Evolutionary conservation across 2,888 invertebrate genomes (phyloP).

Genomic region (Agrilus cyanescens): DNA sequence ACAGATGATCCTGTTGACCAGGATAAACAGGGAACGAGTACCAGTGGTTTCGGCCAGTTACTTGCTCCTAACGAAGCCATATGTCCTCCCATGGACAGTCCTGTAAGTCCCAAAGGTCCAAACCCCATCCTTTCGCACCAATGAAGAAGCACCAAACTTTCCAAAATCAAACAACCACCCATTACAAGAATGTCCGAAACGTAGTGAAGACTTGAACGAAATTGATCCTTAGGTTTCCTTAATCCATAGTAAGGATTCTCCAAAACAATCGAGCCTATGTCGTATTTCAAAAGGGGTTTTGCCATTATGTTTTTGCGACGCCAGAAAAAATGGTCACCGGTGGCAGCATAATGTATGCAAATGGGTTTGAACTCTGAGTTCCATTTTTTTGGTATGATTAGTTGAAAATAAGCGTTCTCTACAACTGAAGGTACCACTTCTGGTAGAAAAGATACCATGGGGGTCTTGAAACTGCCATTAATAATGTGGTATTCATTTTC

Average conservation of each 20-base stretch:
- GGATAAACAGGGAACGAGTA: conserved; percentile 88
- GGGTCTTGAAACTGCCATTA: conserved; percentile 81
- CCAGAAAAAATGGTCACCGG: conserved; percentile 96
- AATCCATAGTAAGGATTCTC: conserved; percentile 95
- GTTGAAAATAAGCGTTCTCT: conserved; percentile 73
- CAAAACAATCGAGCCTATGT: conserved; percentile 85
- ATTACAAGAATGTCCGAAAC: conserved; percentile 98
- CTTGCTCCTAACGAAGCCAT: conserved; percentile 97
- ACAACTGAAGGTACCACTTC: conserved; percentile 77
- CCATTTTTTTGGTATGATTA: conserved; percentile 75
- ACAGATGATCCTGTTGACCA: conserved; percentile 96
- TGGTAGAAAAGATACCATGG: conserved; percentile 70
- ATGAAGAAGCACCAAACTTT: conserved; percentile 80
- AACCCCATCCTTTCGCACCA: conserved; percentile 89
- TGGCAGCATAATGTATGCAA: conserved; percentile 92
- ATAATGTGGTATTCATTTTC: conserved; percentile 60
- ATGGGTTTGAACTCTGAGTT: conserved; percentile 60
- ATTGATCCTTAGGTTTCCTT: conserved; percentile 77
- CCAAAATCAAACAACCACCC: conserved; percentile 93
- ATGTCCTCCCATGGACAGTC: conserved; percentile 96
- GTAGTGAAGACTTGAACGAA: conserved; percentile 82
- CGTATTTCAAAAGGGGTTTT: conserved; percentile 80
- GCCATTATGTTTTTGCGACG: conserved; percentile 80
- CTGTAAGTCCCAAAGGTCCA: conserved; percentile 88
- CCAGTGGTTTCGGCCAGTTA: conserved; percentile 89